Evolutionary conservation across 2,888 invertebrate species (phyloP).

Genomic region (Adineta ricciae): DNA sequence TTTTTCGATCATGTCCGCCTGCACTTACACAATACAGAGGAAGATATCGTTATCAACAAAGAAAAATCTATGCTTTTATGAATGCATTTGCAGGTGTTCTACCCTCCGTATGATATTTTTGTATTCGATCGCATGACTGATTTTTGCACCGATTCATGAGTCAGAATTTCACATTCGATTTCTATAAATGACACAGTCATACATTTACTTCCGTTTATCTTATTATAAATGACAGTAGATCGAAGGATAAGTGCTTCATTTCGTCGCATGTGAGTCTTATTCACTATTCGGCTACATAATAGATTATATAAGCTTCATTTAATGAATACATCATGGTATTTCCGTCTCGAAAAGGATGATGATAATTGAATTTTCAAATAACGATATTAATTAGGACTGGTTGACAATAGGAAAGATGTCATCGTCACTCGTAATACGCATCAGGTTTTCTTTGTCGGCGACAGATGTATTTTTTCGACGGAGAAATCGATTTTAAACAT

Average conservation of each 20-base stretch:
- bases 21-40: too few species aligned
- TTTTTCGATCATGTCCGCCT: too few species aligned
- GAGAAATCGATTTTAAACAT: too few species aligned
- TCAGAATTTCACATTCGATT: too few species aligned
- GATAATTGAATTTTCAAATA: not conserved
- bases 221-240: not conserved
- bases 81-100: too few species aligned
- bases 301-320: not conserved
- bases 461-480: not conserved
- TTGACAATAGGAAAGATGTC: not conserved
- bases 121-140: too few species aligned
- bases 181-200: too few species aligned
- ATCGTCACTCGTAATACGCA: not conserved
- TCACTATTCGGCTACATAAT: not conserved
- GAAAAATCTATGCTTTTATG: too few species aligned
- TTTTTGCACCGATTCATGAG: too few species aligned
- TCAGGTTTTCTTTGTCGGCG: not conserved
- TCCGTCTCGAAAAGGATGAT: not conserved
- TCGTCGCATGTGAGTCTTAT: not conserved
- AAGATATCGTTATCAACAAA: too few species aligned
- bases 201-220: too few species aligned
- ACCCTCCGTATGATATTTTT: too few species aligned
- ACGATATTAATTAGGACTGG: not conserved
- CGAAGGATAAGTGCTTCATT: not conserved
- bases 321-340: not conserved